Base-by-base conservation (phyloP, 2,888 invertebrate genomes). In the Agrochola circellaris region DNA sequence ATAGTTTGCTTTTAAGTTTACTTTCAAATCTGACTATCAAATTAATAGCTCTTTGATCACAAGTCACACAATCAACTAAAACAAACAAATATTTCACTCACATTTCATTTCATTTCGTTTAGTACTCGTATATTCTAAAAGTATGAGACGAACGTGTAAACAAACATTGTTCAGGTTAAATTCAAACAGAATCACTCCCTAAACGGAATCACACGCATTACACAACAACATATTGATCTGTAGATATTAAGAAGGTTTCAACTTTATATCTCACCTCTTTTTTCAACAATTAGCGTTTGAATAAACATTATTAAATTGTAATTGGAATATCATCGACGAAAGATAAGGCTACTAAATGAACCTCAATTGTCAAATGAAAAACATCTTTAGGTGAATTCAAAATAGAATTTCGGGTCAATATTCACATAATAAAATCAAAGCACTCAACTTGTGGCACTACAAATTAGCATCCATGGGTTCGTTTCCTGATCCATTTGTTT, bases 11-110 rank as follows among this genome's bases (percentile, higher is more conserved):
- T 82, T 74, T 34, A 61, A 56, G 38, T 67, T 73, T 30, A 58
- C 23, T 66, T 74, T 71, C 17, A 71, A 82, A 75, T 75, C 48
- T 64, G 67, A 20, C 61, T 58, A 81, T 64, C 42, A 83, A 69
- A 85, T 70, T 38, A 73, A 74, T 61, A 70, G 13, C 45, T 62
- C 17, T 85, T 75, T 75, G 69, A 75, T 85, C 60, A 56, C 26
- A 64, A 74, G 62, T 82, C 67, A 61, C 38, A 74, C 62, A 26
- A 81, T 72, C 85, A 84, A 61, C 30, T 54, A n/a, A 67, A 61
- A 71, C 38, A 73, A 71, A 83, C 54, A 81, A 20, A 72, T 61
- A 61, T 51, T 72, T 45, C 30, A 30, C 34, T 84, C n/a, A 34
- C 30, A 58, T 64, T 64, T 58, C n/a, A 58, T 64, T 64, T 58